A percentile compares a stretch with the other conserved stretches of the same genome.
Evolutionary conservation across 2,888 invertebrate genomes (phyloP).

Genomic region (Apeira syringaria): DNA sequence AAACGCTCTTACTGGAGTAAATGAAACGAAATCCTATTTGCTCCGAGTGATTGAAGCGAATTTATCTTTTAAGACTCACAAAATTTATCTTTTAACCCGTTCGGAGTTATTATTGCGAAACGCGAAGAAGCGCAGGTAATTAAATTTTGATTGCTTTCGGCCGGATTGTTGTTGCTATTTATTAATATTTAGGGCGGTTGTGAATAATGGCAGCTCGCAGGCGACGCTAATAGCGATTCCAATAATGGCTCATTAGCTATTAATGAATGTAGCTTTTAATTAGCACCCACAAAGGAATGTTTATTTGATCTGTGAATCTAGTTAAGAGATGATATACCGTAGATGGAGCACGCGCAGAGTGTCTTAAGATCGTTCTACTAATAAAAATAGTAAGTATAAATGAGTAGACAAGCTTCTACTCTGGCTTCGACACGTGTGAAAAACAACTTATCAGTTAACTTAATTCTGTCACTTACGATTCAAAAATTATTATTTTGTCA

Average conservation of each 20-base stretch:
- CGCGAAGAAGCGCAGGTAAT: constrained; percentile 65
- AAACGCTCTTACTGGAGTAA: constrained; percentile 80
- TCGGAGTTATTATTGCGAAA: constrained; percentile 51
- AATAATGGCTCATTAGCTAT: constrained; percentile 70
- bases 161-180: constrained; percentile 68
- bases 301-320: too few species aligned
- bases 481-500: too few species aligned
- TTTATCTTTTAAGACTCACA: constrained; percentile 80
- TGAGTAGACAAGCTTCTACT: too few species aligned
- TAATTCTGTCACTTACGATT: too few species aligned
- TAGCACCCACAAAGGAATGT: too few species aligned
- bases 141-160: constrained; percentile 73
- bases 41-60: constrained; percentile 79
- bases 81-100: constrained; percentile 70
- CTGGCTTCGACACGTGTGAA: too few species aligned
- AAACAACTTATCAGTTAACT: too few species aligned
- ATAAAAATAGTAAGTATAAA: too few species aligned
- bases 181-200: constrained; percentile 66
- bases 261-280: constrained; percentile 58
- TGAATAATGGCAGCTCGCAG: constrained; percentile 60
- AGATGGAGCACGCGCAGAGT: too few species aligned
- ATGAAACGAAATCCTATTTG: constrained; percentile 82
- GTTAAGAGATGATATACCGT: too few species aligned
- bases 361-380: too few species aligned
- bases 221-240: constrained; percentile 64